Base-by-base conservation (phyloP, 2,888 invertebrate genomes). In the Drosophila robusta region DNA sequence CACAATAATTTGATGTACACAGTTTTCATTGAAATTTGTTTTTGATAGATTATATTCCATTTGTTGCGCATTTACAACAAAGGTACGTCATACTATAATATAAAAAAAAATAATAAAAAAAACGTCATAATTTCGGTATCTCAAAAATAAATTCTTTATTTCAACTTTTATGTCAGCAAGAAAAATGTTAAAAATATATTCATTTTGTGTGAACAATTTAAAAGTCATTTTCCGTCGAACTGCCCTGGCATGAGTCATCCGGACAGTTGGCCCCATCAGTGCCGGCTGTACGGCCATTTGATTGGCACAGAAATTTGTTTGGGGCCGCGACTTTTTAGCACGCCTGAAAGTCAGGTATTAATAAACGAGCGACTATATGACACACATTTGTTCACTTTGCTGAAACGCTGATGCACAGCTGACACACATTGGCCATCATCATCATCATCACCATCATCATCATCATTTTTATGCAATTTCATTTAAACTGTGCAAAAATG, bases 361-460 rank as follows among this genome's bases (percentile, higher is more conserved):
- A 84, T 80, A 78, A 75, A 82, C 78, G 67, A 54, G 78, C 77
- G 66, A 57, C 70, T 46, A 62, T 62, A 62, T 75, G 77, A 70
- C 72, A 76, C 71, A 78, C 63, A 75, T 70, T 61, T 64, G 47
- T 14, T 65, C 80, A 68, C 63, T 80, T 78, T 57, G 62, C 51
- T 61, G 70, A 82, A 76, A 57, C 63, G 51, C 68, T 82, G 82
- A 76, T 80, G 78, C 83, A 82, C 75, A 75, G 76, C 75, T 83
- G 83, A 85, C 83, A 84, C 82, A 82, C 67, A 69, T 82, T 71
- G 49, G 12, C 50, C 75, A 58, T 26, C 61, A 64, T 54, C 58
- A 34, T 26, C 36, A 34, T 3, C 55, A 36, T 8, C 16, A 47
- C 7, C 18, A 34, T n/a, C 24, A 38, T 47, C 24, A 57, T 54